phyloP scores from a whole-genome alignment of 1,140 invertebrate genomes.

The Drosophila melanogaster region Release_6_plus_ISO1_MT NC_004354.4:15382001-15382500 shows the following conservation, averaged over 20 bases:
- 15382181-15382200: background rate
- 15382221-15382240: conserved; percentile 67
- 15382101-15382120: conserved; percentile 90
- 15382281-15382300: conserved; percentile 80
- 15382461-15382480: background rate
- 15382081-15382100: conserved; percentile 92
- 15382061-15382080: conserved; percentile 91
- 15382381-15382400: background rate
- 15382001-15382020: conserved; percentile 90
- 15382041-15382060: conserved; percentile 90
- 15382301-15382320: conserved; percentile 77
- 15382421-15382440: too few relatives aligned
- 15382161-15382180: conserved; percentile 51
- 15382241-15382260: conserved; percentile 70
- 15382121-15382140: conserved; percentile 60
- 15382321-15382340: conserved; percentile 71
- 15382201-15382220: background rate
- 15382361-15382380: background rate
- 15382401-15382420: too few relatives aligned
- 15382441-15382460: background rate
- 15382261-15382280: conserved; percentile 78
- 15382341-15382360: conserved; percentile 75
- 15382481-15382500: background rate
- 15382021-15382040: conserved; percentile 91
- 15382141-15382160: conserved; percentile 54